phyloP scores from a whole-genome alignment of 1,140 invertebrate genomes.

The Aphaenogaster ashmeadi region DNA sequence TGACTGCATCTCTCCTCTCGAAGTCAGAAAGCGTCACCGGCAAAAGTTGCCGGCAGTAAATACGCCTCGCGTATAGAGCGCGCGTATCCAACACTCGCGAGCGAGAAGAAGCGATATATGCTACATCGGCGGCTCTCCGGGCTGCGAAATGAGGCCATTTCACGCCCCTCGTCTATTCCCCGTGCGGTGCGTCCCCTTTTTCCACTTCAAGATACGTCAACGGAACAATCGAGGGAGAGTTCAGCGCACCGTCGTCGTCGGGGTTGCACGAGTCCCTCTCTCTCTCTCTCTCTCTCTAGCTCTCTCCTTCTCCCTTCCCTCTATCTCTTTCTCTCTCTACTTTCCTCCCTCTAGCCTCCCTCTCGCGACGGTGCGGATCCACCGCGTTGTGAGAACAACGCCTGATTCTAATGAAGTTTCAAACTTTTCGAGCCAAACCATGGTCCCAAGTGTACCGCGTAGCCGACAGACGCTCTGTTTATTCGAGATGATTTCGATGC shows the following conservation, averaged over 20 bases:
- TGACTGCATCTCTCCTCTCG: slow-evolving; percentile 4
- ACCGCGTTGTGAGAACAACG: slow-evolving; percentile 62
- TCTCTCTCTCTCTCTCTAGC: slow-evolving; percentile 10
- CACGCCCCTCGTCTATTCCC: slow-evolving; percentile 64
- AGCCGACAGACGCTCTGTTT: slow-evolving; percentile 33
- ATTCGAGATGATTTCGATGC: slow-evolving; percentile 50
- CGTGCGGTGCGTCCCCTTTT: slow-evolving; percentile 77
- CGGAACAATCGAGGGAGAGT: slow-evolving; percentile 75
- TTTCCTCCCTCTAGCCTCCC: not conserved
- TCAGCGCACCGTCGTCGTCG: slow-evolving; percentile 68
- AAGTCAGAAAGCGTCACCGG: not conserved
- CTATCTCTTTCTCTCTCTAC: slow-evolving; percentile 6
- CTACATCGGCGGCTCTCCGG: slow-evolving; percentile 66
- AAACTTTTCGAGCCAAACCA: slow-evolving; percentile 65
- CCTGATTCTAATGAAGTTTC: slow-evolving; percentile 73
- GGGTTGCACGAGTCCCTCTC: slow-evolving; percentile 69
- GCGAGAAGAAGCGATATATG: slow-evolving; percentile 68
- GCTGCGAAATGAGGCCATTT: slow-evolving; percentile 79
- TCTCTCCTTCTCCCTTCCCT: slow-evolving; percentile 8
- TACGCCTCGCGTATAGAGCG: slow-evolving; percentile 22
- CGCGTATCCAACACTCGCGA: slow-evolving; percentile 66
- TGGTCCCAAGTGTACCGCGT: slow-evolving; percentile 36
- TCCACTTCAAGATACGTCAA: slow-evolving; percentile 76
- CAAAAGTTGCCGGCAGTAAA: slow-evolving; percentile 45
- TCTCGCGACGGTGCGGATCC: slow-evolving; percentile 65